Evolutionary conservation across 2,888 invertebrate genomes (phyloP).

Genomic region (Cephus runcator): DNA sequence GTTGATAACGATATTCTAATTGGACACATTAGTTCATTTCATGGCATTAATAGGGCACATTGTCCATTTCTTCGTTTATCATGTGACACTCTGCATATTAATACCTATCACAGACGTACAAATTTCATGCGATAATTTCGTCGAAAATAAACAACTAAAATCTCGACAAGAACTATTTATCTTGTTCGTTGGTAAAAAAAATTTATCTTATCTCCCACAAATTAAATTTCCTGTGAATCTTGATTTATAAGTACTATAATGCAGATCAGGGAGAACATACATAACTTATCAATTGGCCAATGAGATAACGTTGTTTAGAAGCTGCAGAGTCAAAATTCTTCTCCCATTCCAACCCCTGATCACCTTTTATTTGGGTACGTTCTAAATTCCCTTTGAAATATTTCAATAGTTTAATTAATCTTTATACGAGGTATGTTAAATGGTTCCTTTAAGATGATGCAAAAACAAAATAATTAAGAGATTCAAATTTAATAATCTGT

Average conservation of each 20-base stretch:
- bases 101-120: neutral
- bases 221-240: neutral
- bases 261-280: neutral
- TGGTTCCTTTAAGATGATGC: neutral
- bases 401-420: slow-evolving; percentile 13
- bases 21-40: neutral
- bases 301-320: neutral
- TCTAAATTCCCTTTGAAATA: neutral
- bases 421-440: neutral
- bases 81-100: neutral
- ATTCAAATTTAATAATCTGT: slow-evolving; percentile 6
- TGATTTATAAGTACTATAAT: neutral
- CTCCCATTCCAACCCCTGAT: neutral
- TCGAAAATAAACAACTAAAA: neutral
- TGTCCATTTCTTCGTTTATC: neutral
- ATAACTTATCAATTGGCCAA: neutral
- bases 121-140: neutral
- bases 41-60: neutral
- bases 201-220: neutral
- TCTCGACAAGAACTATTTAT: neutral
- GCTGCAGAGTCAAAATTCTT: neutral
- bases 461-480: slow-evolving; percentile 8
- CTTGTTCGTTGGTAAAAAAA: neutral
- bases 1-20: neutral
- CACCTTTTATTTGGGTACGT: neutral